A percentile compares a stretch with the other conserved stretches of the same genome.
These are phyloP conservation scores for Agraylea sexmaculata DNA, from an alignment of 1,140 invertebrate species.

Conservation along the genomic window DNA sequence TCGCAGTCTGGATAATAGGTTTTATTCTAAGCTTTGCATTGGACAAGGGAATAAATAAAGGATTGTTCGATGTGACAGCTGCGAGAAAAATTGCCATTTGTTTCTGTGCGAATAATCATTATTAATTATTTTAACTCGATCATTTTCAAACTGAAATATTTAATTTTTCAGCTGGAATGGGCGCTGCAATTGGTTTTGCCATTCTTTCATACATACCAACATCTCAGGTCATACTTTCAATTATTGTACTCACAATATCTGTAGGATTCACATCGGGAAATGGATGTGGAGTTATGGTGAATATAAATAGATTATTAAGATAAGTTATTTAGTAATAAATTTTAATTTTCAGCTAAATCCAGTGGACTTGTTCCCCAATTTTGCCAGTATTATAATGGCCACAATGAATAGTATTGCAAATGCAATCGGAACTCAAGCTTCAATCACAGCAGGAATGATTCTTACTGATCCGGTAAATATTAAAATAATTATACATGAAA, in stretches of 20 bases:
- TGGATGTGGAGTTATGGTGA: conserved; percentile 54
- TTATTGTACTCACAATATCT: conserved; percentile 6
- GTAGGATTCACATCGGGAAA: conserved; percentile 32
- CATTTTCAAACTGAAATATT: too few relatives aligned
- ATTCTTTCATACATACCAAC: conserved; percentile 8
- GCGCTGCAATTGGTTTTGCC: conserved; percentile 2
- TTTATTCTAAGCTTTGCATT: conserved; percentile 44
- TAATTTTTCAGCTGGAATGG: too few relatives aligned
- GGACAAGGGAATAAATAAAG: conserved; percentile 45
- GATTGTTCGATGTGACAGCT: conserved; percentile 41
- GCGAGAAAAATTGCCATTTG: conserved; percentile 53
- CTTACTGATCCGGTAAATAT: conserved; percentile 16
- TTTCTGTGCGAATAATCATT: conserved; percentile 32
- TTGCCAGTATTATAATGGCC: conserved; percentile 64
- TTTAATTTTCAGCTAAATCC: conserved; percentile 41
- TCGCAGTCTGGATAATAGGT: conserved; percentile 51
- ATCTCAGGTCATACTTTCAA: conserved; percentile 4
- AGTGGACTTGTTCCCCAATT: conserved; percentile 65
- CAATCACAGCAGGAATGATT: conserved; percentile 11
- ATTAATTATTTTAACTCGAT: neutral
- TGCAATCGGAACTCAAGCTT: conserved; percentile 51
- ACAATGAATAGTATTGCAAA: conserved; percentile 66
- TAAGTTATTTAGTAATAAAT: conserved; percentile 9
- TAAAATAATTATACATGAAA: neutral
- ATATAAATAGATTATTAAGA: conserved; percentile 42